Evolutionary conservation across 1,140 invertebrate species (phyloP).

Genomic region (Drosophila tropicalis): DNA sequence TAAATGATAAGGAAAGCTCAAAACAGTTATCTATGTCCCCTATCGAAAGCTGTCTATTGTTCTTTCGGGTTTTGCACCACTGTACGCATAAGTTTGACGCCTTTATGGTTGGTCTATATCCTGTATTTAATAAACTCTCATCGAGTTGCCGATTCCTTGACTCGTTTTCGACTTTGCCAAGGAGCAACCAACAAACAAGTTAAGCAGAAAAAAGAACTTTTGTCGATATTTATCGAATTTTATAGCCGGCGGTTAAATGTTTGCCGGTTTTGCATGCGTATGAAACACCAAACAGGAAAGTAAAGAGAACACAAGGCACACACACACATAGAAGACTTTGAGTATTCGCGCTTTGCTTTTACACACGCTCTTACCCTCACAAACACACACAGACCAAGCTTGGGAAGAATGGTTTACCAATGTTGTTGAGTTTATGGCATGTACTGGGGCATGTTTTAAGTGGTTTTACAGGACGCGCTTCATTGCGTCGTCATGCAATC

Average conservation of each 20-base stretch:
- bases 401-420: conserved; percentile 18
- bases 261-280: conserved; percentile 65
- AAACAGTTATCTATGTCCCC: too few relatives aligned
- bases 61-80: background rate
- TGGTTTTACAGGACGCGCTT: conserved; percentile 83
- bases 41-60: too few relatives aligned
- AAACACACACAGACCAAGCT: conserved; percentile 38
- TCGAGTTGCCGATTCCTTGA: conserved; percentile 31
- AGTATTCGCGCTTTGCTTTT: conserved; percentile 28
- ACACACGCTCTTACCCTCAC: conserved; percentile 24
- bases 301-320: background rate
- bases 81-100: conserved; percentile 31
- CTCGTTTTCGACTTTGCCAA: conserved; percentile 36
- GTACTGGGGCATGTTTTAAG: conserved; percentile 82
- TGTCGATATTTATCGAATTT: conserved; percentile 80
- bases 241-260: conserved; percentile 77
- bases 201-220: conserved; percentile 30
- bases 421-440: conserved; percentile 72
- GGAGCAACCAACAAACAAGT: conserved; percentile 56
- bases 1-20: too few relatives aligned
- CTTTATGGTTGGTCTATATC: conserved; percentile 42
- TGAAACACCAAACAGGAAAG: conserved; percentile 20
- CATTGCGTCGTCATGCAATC: conserved; percentile 82
- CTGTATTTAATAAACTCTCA: conserved; percentile 77
- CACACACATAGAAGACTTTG: conserved; percentile 9